Conservation (phyloP, 2,113 vertebrate species). For the Lathamus discolor region DNA sequence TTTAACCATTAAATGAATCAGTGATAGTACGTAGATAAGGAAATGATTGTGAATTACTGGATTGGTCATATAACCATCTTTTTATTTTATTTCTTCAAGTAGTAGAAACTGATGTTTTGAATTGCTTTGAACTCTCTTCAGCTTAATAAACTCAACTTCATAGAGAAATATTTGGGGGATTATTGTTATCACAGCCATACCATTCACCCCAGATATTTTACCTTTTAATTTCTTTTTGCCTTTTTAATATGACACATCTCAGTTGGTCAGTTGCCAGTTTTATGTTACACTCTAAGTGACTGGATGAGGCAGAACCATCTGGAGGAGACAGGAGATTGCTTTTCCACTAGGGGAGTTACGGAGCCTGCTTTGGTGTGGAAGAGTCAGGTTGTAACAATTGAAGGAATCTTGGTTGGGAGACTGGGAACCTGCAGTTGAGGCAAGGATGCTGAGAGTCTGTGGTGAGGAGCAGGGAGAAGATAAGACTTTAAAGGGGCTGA, state of each 20-base stretch:
- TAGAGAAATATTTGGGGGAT: not conserved
- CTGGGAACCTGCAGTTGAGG: not conserved
- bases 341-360: accelerated
- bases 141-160: not conserved
- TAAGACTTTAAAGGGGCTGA: not conserved
- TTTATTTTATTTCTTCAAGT: not conserved
- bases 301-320: not conserved
- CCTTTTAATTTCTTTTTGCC: not conserved
- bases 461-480: not conserved
- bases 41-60: not conserved
- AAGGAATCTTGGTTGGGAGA: not conserved
- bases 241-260: not conserved
- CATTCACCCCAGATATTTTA: not conserved
- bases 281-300: not conserved
- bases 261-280: not conserved
- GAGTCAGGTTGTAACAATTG: not conserved
- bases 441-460: not conserved
- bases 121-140: not conserved
- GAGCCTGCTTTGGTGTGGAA: not conserved
- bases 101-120: not conserved
- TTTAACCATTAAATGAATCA: not conserved
- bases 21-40: not conserved
- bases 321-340: not conserved
- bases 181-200: not conserved
- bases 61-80: not conserved